Conservation (phyloP, 1,140 invertebrate species). For the Hypsibius dujardini region DNA sequence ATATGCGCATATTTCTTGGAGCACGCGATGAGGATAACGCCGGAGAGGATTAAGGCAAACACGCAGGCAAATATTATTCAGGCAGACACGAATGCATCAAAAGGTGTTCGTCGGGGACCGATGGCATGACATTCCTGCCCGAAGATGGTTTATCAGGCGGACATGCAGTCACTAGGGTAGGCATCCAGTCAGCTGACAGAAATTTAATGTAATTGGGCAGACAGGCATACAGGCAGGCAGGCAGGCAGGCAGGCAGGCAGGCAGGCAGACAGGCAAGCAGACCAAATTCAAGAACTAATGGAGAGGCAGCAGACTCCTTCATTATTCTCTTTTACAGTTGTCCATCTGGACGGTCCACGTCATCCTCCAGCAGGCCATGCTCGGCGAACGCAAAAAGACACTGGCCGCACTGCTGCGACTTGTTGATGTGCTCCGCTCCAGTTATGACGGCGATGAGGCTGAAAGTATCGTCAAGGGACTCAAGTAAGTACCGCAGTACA, state of each 20-base stretch:
- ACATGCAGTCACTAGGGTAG: background rate
- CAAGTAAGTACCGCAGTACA: background rate
- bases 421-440: slow-evolving; percentile 5
- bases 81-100: too few species aligned
- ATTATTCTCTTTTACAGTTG: background rate
- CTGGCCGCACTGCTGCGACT: slow-evolving; percentile 4
- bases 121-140: too few species aligned
- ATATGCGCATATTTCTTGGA: background rate
- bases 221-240: too few species aligned
- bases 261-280: too few species aligned
- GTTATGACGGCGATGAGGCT: background rate
- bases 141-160: background rate
- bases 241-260: too few species aligned
- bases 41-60: too few species aligned
- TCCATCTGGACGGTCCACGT: slow-evolving; percentile 2
- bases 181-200: background rate
- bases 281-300: background rate
- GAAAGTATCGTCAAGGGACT: slow-evolving; percentile 11
- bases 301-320: background rate
- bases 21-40: too few species aligned
- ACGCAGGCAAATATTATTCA: too few species aligned
- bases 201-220: too few species aligned
- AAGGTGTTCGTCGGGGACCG: too few species aligned
- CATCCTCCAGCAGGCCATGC: background rate
- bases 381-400: background rate